phyloP scores from a whole-genome alignment of 1,140 invertebrate genomes.

The Hypsibius dujardini region DNA sequence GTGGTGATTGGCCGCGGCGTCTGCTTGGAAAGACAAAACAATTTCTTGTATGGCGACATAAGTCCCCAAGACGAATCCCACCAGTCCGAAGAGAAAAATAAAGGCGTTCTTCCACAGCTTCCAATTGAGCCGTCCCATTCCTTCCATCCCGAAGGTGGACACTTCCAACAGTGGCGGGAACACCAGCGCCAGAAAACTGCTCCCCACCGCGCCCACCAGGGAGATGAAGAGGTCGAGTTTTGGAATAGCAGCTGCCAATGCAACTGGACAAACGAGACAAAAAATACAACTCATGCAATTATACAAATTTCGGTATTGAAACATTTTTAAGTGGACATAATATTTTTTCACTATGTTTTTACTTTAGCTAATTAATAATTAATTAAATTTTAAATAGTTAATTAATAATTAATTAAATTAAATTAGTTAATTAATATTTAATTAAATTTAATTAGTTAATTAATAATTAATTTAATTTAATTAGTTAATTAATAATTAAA shows the following conservation, averaged over 20 bases:
- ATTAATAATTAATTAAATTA: too few relatives aligned
- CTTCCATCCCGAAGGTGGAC: conserved; percentile 34
- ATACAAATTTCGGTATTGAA: too few relatives aligned
- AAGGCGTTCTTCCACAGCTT: not conserved
- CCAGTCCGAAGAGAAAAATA: not conserved
- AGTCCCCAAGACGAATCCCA: not conserved
- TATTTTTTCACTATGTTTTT: too few relatives aligned
- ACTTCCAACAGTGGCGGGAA: conserved; percentile 77
- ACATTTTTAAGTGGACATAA: too few relatives aligned
- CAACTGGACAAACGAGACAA: conserved; percentile 38
- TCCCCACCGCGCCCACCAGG: conserved; percentile 70
- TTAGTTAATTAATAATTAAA: too few relatives aligned
- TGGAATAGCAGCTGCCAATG: conserved; percentile 61
- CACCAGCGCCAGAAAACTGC: conserved; percentile 67
- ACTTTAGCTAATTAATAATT: too few relatives aligned
- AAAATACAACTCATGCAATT: not conserved
- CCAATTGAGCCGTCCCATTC: not conserved
- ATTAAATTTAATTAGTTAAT: too few relatives aligned
- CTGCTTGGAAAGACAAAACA: not conserved
- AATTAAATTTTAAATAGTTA: too few relatives aligned
- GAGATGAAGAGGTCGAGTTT: conserved; percentile 74
- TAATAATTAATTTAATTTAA: too few relatives aligned
- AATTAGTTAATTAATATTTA: too few relatives aligned
- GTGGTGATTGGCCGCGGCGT: too few relatives aligned
- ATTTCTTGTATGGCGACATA: not conserved